Evolutionary conservation across 2,888 invertebrate species (phyloP), one percentile per base, ranked within the genome.

Genomic region (Erebia aethiops): DNA sequence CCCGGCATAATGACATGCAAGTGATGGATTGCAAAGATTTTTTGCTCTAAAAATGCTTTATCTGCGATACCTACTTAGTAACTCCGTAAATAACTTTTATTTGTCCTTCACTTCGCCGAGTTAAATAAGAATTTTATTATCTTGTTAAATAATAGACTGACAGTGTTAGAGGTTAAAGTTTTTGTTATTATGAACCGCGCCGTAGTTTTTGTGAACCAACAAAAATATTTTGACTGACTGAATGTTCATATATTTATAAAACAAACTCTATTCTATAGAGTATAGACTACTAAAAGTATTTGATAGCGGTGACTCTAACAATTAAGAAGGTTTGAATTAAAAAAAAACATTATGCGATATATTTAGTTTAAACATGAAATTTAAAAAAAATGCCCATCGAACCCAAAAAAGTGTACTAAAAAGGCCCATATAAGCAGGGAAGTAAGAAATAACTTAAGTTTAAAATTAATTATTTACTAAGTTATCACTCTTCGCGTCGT

Each of bases 131-230:
- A 62, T 49, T 14, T 46, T 21, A 21, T 62, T 62, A 49, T 49
- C 49, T 62, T 49, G 49, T 62, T 18, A 43, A 16, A 18, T 43
- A 61, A 21, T 21, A 9, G 21, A 21, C 21, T 62, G 21, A 9
- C 46, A 62, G 14, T 49, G 43, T 43, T 61, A 43, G 35, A 61
- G 61, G 43, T 61, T 61, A 16, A 13, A 18, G 14, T 62, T 46
- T 49, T 49, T 62, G 49, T 26, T 35, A 26, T 35, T 60, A 35
- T 43, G 13, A 21, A 62, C 49, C 21, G 26, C 21, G 18, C 11
- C 18, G 10, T 7, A 61, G 61, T 62, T 62, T 49, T 49, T 21
- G 16, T 16, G 14, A n/a, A n/a, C n/a, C n/a, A n/a, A n/a, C n/a
- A n/a, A n/a, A 26, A 13, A 5, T 57, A 13, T 26, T 1, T 26